phyloP scores from a whole-genome alignment of 2,113 vertebrate species.

The Chrysochloris asiatica region DNA sequence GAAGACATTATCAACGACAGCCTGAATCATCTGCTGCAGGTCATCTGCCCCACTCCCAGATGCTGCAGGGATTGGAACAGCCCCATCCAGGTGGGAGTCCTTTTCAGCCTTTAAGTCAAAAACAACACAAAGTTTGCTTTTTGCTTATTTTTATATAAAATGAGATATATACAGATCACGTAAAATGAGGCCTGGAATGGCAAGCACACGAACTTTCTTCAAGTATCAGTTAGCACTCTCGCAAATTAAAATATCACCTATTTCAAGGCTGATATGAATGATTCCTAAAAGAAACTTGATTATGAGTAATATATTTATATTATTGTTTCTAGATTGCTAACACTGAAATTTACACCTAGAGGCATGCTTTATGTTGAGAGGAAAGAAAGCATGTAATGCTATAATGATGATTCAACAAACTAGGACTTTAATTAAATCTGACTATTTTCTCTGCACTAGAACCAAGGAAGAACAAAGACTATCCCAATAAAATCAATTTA shows the following conservation, averaged over 20 bases:
- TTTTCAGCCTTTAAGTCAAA: constrained; percentile 90
- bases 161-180: not conserved
- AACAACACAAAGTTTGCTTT: not conserved
- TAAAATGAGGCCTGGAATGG: constrained; percentile 5
- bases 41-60: constrained; percentile 89
- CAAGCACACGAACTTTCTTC: not conserved
- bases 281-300: not conserved
- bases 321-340: not conserved
- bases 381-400: not conserved
- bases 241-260: not conserved
- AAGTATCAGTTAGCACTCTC: not conserved
- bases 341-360: constrained; percentile 19
- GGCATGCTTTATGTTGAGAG: not conserved
- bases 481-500: not conserved
- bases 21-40: constrained; percentile 90
- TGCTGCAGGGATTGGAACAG: constrained; percentile 88
- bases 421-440: constrained; percentile 9
- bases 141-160: not conserved
- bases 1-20: constrained; percentile 91
- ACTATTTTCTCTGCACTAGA: constrained; percentile 28
- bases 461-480: not conserved
- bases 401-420: constrained; percentile 41
- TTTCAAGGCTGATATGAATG: not conserved
- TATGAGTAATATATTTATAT: not conserved
- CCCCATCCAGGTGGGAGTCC: constrained; percentile 91